A percentile compares a stretch with the other conserved stretches of the same genome.
These are phyloP conservation scores for Tortrix viridana DNA, from an alignment of 2,888 invertebrate species.

Conservation along the genomic window DNA sequence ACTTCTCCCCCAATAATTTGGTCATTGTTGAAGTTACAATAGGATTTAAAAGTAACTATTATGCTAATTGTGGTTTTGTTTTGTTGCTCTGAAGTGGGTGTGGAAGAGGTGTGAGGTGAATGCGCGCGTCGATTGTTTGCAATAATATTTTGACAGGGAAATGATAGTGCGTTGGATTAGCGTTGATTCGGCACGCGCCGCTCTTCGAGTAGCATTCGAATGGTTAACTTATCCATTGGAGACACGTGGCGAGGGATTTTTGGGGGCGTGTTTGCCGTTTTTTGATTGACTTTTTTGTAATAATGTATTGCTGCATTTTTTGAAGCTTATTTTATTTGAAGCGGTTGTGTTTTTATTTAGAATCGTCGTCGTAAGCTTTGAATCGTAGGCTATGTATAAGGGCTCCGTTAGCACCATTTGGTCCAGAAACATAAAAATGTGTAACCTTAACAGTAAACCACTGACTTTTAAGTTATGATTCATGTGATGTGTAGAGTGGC, in stretches of 20 bases:
- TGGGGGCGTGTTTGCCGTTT: slow-evolving; percentile 6
- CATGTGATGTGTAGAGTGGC: too few species aligned
- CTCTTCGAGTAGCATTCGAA: slow-evolving; percentile 74
- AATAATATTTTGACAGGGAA: slow-evolving; percentile 83
- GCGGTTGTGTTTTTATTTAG: neutral
- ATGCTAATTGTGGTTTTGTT: slow-evolving; percentile 84
- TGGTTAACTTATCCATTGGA: slow-evolving; percentile 75
- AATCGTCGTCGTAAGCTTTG: too few species aligned
- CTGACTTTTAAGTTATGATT: too few species aligned
- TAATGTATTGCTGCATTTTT: neutral
- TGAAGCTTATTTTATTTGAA: neutral
- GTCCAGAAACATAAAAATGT: too few species aligned
- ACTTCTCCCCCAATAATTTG: slow-evolving; percentile 44
- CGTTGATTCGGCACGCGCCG: slow-evolving; percentile 72
- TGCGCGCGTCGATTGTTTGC: slow-evolving; percentile 75
- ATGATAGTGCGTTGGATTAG: slow-evolving; percentile 74
- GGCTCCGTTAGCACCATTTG: too few species aligned
- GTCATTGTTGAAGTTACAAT: slow-evolving; percentile 45
- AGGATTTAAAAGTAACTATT: slow-evolving; percentile 65
- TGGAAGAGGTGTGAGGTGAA: slow-evolving; percentile 50
- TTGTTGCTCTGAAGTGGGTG: slow-evolving; percentile 72
- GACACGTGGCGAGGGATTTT: slow-evolving; percentile 62
- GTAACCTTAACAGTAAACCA: too few species aligned
- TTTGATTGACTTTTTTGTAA: slow-evolving; percentile 1
- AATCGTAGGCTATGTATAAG: too few species aligned